Percentiles rank a stretch among this genome's conserved stretches.
Conservation (phyloP, 2,888 invertebrate genomes). For the Drosophila neoperkinsi region DNA sequence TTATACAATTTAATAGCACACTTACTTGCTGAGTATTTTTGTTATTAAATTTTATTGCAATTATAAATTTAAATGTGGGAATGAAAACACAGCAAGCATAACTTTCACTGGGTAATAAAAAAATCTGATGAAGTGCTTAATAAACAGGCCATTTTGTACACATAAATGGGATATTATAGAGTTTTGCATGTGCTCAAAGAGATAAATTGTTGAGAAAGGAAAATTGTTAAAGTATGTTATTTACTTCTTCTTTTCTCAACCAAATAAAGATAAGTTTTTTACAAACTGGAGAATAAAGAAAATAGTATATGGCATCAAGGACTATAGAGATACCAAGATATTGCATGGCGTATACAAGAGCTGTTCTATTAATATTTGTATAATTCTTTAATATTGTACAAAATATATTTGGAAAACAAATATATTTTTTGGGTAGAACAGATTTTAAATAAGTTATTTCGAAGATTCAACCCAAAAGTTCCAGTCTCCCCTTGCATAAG, state of each 20-base stretch:
- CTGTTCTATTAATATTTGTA: neutral
- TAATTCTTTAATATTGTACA: neutral
- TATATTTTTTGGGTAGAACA: neutral
- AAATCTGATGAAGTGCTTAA: neutral
- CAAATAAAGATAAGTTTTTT: neutral
- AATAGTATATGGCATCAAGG: too few relatives aligned
- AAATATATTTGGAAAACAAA: neutral
- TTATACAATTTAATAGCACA: slow-evolving; percentile 1
- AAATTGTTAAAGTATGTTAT: neutral
- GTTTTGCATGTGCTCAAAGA: neutral
- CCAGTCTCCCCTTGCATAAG: neutral
- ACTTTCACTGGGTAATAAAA: neutral
- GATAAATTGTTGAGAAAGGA: neutral
- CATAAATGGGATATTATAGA: neutral
- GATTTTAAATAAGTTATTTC: neutral
- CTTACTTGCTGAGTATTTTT: neutral
- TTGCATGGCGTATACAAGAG: too few relatives aligned
- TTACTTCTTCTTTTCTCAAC: neutral
- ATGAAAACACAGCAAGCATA: neutral
- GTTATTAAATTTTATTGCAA: neutral
- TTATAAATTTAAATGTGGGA: neutral
- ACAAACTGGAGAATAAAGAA: too few relatives aligned
- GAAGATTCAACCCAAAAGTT: neutral
- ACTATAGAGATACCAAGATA: too few relatives aligned
- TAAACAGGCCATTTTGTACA: neutral